These are phyloP conservation scores for Pitangus sulphuratus DNA, from an alignment of 2,797 vertebrate genomes.

Conservation along the genomic window DNA sequence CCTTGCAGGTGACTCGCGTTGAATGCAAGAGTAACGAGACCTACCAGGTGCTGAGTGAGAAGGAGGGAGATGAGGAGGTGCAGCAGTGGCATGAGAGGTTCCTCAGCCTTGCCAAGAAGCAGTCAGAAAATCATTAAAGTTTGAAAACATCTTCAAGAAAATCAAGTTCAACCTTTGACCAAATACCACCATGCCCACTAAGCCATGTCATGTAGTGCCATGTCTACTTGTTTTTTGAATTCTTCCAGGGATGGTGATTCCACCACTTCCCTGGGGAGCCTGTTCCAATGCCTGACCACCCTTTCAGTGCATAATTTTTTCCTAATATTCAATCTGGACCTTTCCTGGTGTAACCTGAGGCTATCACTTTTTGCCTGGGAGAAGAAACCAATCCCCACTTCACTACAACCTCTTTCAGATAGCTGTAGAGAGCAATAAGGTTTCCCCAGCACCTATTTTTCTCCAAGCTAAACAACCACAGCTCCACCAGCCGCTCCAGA, in stretches of 20 bases:
- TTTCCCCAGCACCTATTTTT: neutral
- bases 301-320: neutral
- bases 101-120: neutral
- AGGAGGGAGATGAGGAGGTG: conserved; percentile 62
- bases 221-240: neutral
- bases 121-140: neutral
- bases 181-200: neutral
- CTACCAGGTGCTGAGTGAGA: conserved; percentile 33
- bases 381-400: neutral
- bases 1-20: conserved; percentile 54
- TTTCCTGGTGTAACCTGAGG: neutral
- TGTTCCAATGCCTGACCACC: neutral
- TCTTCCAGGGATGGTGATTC: neutral
- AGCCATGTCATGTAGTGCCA: neutral
- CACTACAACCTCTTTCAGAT: neutral
- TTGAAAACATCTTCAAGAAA: neutral
- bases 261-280: neutral
- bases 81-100: conserved; percentile 68
- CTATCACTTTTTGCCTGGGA: neutral
- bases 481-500: neutral
- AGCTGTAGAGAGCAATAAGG: neutral
- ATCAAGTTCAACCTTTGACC: neutral
- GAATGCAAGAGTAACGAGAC: conserved; percentile 33
- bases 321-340: neutral
- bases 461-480: neutral